Conservation (phyloP, 2,888 invertebrate genomes). For the Tinea trinotella region DNA sequence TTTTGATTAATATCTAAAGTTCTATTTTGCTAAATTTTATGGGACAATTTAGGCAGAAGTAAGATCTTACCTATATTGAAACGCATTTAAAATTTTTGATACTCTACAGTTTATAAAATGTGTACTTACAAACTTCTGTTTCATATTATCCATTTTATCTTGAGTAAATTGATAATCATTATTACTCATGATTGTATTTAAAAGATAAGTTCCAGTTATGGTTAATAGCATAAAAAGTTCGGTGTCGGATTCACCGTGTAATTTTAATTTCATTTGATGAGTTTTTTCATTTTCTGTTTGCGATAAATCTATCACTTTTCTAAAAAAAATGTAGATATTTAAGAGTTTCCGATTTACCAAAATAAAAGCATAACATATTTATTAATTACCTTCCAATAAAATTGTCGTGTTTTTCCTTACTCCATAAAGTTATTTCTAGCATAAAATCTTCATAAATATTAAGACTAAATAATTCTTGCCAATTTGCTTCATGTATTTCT, state of each 20-base stretch:
- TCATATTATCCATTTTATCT: conserved; percentile 66
- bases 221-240: conserved; percentile 89
- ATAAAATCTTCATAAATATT: conserved; percentile 91
- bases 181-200: conserved; percentile 88
- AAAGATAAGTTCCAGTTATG: conserved; percentile 90
- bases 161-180: conserved; percentile 83
- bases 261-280: conserved; percentile 84
- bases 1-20: no score
- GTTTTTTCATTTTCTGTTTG: conserved; percentile 88
- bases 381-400: conserved; percentile 72
- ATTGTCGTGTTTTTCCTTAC: conserved; percentile 72
- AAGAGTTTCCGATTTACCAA: no score
- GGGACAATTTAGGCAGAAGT: no score
- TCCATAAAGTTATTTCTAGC: conserved; percentile 90
- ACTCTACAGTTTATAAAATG: no score
- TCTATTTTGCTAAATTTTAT: no score
- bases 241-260: conserved; percentile 83
- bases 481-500: conserved; percentile 69
- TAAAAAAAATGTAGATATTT: no score
- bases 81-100: conserved; percentile 15
- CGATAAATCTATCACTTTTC: conserved; percentile 82
- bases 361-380: no score
- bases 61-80: no score
- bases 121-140: conserved; percentile 75
- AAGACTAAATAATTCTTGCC: conserved; percentile 96